These are phyloP conservation scores for Aphelocoma californica DNA, from an alignment of 2,797 vertebrate genomes.

Conservation along the genomic window DNA sequence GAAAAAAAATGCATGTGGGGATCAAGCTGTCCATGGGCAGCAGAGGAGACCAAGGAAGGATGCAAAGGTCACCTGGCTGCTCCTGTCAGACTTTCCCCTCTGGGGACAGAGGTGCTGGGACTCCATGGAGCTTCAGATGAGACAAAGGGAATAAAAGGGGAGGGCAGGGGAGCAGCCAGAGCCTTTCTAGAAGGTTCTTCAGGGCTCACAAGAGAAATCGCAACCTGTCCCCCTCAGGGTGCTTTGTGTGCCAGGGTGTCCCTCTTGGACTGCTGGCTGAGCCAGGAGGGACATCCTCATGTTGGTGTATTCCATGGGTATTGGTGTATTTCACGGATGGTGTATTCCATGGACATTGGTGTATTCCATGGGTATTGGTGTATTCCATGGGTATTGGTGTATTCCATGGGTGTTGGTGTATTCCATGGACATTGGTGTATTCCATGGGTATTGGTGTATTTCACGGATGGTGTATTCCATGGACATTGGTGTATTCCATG, in stretches of 20 bases:
- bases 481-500: no score
- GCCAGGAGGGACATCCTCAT: background rate
- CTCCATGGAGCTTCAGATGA: background rate
- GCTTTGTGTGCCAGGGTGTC: background rate
- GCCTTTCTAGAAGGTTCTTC: background rate
- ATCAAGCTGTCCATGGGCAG: background rate
- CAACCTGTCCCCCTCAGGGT: background rate
- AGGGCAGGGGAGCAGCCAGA: background rate
- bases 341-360: accelerated
- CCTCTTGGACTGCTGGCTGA: accelerated
- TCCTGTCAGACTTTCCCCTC: background rate
- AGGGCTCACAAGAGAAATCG: background rate
- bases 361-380: accelerated
- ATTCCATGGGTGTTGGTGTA: background rate
- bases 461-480: no score
- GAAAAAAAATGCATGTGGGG: background rate
- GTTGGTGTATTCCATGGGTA: accelerated
- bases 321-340: no score
- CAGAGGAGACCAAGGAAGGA: background rate
- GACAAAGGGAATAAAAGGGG: background rate
- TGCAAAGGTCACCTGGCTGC: background rate
- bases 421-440: no score
- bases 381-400: background rate
- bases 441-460: no score
- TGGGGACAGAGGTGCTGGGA: background rate